Evolutionary conservation across 1,140 invertebrate species (phyloP).

Genomic region (Drosophila nebulosa): DNA sequence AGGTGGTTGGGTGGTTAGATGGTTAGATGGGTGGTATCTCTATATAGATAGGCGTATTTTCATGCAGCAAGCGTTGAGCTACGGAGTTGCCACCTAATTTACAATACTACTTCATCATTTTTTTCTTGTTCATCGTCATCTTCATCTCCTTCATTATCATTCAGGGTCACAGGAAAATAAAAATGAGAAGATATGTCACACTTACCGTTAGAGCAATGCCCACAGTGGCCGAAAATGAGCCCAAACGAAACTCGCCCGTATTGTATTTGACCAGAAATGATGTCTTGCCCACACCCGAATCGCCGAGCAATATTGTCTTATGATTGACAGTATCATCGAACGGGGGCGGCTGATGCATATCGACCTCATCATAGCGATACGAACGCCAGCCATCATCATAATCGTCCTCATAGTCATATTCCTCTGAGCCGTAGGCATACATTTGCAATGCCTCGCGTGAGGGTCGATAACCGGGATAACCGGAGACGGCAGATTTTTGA

Average conservation of each 20-base stretch:
- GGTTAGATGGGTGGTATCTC: constrained; percentile 4
- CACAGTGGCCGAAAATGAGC: constrained; percentile 96
- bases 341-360: constrained; percentile 63
- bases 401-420: constrained; percentile 58
- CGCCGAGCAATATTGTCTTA: constrained; percentile 85
- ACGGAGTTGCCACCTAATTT: constrained; percentile 11
- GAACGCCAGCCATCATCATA: constrained; percentile 79
- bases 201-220: constrained; percentile 93
- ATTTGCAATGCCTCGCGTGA: constrained; percentile 85
- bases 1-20: background rate
- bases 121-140: background rate
- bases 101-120: constrained; percentile 2
- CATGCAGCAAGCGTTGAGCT: constrained; percentile 28
- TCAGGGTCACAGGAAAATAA: background rate
- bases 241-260: constrained; percentile 93
- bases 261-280: constrained; percentile 97
- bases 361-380: constrained; percentile 78
- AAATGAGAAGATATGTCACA: background rate
- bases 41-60: constrained; percentile 14
- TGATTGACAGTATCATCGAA: constrained; percentile 79
- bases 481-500: constrained; percentile 85
- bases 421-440: constrained; percentile 70
- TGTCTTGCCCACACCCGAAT: constrained; percentile 96
- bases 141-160: constrained; percentile 1
- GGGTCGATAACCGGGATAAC: constrained; percentile 89